phyloP scores from a whole-genome alignment of 2,113 vertebrate species.

The Crotalus viridis region DNA sequence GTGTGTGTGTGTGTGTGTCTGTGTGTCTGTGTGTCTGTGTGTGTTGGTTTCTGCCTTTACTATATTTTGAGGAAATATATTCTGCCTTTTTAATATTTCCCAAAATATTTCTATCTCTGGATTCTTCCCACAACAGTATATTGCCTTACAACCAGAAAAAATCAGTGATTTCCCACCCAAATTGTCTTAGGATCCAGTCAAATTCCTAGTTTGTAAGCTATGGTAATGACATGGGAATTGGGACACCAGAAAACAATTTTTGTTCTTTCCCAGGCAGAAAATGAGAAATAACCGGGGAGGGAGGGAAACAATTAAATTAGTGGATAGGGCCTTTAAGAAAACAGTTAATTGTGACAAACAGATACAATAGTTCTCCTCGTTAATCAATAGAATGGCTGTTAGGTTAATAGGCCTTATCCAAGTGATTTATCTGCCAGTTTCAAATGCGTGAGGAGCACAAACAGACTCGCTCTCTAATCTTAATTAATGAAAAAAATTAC shows the following conservation, averaged over 20 bases:
- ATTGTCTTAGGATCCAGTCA: not conserved
- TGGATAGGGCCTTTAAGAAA: constrained; percentile 46
- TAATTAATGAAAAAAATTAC: not conserved
- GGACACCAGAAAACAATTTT: not conserved
- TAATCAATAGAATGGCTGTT: constrained; percentile 49
- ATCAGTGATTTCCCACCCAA: not conserved
- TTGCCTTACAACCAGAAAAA: not conserved
- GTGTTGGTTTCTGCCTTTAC: too few species aligned
- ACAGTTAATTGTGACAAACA: constrained; percentile 51
- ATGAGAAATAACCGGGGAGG: not conserved
- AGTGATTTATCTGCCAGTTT: constrained; percentile 20
- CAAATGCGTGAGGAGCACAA: not conserved
- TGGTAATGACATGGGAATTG: not conserved
- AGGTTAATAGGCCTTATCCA: constrained; percentile 33
- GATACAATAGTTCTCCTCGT: constrained; percentile 39
- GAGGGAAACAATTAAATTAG: constrained; percentile 47
- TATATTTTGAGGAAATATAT: too few species aligned
- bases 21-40: too few species aligned
- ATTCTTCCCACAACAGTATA: too few species aligned
- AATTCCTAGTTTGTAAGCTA: not conserved
- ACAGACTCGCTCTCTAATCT: not conserved
- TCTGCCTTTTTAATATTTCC: too few species aligned
- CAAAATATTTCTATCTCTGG: too few species aligned
- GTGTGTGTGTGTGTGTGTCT: too few species aligned
- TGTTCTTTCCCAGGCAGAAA: not conserved